Percentiles rank a stretch among this genome's conserved stretches.
Evolutionary conservation across 2,888 invertebrate species (phyloP).

Genomic region (Pyralis farinalis): DNA sequence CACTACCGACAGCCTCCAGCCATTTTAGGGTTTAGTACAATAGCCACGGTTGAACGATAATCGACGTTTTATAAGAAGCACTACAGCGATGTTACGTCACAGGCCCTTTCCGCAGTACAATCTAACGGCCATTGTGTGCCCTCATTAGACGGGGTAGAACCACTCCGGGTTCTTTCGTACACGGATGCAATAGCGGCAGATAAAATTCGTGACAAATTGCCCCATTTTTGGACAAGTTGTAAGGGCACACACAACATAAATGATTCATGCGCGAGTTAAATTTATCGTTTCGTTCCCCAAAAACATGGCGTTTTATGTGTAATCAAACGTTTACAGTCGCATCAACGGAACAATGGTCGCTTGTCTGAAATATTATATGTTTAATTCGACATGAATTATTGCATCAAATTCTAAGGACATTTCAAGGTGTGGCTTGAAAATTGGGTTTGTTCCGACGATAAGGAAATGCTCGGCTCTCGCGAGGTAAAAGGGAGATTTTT

Average conservation of each 20-base stretch:
- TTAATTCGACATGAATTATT: neutral
- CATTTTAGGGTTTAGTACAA: constrained; percentile 61
- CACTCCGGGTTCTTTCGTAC: constrained; percentile 48
- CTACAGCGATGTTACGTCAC: constrained; percentile 45
- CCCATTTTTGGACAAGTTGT: neutral
- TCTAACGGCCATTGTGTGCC: constrained; percentile 47
- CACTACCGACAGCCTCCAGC: constrained; percentile 47
- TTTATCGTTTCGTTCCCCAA: constrained; percentile 13
- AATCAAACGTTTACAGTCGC: constrained; percentile 12
- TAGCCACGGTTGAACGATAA: constrained; percentile 53
- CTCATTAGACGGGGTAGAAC: constrained; percentile 40
- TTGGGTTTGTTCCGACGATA: neutral
- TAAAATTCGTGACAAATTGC: constrained; percentile 24
- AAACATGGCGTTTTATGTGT: constrained; percentile 13
- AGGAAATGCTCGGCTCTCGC: neutral
- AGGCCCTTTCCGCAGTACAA: constrained; percentile 39
- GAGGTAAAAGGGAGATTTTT: neutral
- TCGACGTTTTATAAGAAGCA: constrained; percentile 62
- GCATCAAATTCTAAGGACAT: neutral
- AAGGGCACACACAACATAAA: constrained; percentile 9
- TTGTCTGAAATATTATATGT: neutral
- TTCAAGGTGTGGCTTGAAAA: neutral
- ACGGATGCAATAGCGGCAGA: constrained; percentile 22
- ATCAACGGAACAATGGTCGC: constrained; percentile 1
- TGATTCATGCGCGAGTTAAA: constrained; percentile 12